Base-by-base conservation (phyloP, 2,888 invertebrate species). In the Sepiola atlantica region DNA sequence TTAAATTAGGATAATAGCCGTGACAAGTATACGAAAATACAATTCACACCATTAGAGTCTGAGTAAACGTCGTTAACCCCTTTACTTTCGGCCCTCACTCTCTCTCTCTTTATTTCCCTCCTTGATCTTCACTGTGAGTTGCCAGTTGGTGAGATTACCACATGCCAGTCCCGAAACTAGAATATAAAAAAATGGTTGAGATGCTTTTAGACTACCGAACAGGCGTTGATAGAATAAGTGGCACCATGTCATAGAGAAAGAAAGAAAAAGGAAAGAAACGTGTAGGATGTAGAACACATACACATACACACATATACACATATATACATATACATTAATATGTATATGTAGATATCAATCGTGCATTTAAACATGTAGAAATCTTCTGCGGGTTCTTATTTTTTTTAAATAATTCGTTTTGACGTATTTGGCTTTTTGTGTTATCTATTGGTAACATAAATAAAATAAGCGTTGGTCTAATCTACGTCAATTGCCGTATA, bases 91-190 rank as follows among this genome's bases (percentile, higher is more conserved):
- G 45, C 45, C 45, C 45, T 45, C 45, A 45, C 77, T 77, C 77
- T n/a, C 32, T 77, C 77, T 77, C n/a, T n/a, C 77, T n/a, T n/a
- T 77, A n/a, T n/a, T n/a, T 77, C 77, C 32, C 18, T 77, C 14
- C 77, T 77, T 77, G 77, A n/a, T 77, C 77, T 77, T 77, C 77
- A 77, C 77, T 77, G 77, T 77, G 77, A 77, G 77, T n/a, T 77
- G 77, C 77, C 77, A 77, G 77, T 77, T 77, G 77, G 77, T 77
- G 77, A 77, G 77, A 77, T 77, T 77, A 77, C 77, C 77, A 77
- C 77, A 77, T 77, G 77, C 77, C 77, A 77, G 77, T 77, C 77
- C n/a, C 77, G 77, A 77, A 77, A 77, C 77, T 77, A 77, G 77
- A 77, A 77, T n/a, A 77, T 77, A 77, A 77, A 77, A 45, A 77